These are phyloP conservation scores for Leucoptera coffeella DNA, from an alignment of 2,888 invertebrate species.

Conservation along the genomic window DNA sequence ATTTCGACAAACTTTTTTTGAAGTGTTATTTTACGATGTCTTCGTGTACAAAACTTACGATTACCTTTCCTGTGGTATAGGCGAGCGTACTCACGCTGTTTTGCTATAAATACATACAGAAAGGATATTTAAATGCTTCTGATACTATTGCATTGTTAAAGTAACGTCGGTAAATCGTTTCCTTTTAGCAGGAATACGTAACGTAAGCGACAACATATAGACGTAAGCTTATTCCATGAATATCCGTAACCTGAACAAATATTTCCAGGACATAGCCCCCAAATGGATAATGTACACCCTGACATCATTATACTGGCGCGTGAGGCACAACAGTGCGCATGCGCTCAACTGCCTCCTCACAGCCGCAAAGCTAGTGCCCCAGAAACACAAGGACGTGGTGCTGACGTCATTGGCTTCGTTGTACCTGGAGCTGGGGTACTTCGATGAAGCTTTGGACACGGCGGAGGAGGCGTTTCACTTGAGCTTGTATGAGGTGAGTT, in stretches of 20 bases:
- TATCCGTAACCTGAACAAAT: conserved; percentile 1
- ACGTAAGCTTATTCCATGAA: neutral
- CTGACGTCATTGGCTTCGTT: conserved; percentile 65
- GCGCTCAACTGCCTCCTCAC: conserved; percentile 65
- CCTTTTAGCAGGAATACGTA: no score
- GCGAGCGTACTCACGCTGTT: no score
- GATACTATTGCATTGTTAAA: no score
- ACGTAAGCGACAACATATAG: no score
- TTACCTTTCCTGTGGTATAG: no score
- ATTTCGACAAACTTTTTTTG: no score
- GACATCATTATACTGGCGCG: conserved; percentile 74
- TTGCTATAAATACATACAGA: no score
- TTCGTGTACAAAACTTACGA: no score
- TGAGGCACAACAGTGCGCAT: conserved; percentile 60
- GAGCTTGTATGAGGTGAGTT: conserved; percentile 58
- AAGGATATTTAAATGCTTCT: no score
- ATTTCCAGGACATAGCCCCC: conserved; percentile 59
- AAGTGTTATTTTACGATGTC: no score
- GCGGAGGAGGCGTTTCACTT: conserved; percentile 57
- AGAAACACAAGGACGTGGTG: conserved; percentile 59
- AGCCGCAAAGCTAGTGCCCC: conserved; percentile 52
- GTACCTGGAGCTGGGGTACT: conserved; percentile 57
- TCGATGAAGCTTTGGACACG: conserved; percentile 57
- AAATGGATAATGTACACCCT: conserved; percentile 68
- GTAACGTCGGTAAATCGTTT: no score